phyloP scores from a whole-genome alignment of 2,113 vertebrate genomes.

The Bubalus kerabau region DNA sequence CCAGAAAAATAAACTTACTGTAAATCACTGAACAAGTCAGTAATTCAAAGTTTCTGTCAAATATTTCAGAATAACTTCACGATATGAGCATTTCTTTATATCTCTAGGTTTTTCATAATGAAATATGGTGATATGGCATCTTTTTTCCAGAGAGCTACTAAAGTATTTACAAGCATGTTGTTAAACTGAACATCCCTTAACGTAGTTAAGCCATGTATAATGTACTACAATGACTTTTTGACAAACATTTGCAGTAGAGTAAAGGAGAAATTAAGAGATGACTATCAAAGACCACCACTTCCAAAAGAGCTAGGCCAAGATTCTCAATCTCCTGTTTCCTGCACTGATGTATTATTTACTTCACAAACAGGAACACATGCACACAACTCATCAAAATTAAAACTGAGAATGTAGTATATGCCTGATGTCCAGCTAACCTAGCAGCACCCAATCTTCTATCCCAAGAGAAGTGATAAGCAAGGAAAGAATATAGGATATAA shows the following conservation, averaged over 20 bases:
- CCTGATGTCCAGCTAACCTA: neutral
- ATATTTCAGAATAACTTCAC: conserved; percentile 18
- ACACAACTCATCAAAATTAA: neutral
- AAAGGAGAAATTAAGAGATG: neutral
- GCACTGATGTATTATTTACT: neutral
- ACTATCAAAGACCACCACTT: neutral
- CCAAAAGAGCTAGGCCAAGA: neutral
- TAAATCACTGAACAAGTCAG: neutral
- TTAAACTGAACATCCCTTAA: neutral
- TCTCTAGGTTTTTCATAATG: neutral
- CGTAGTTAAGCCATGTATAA: neutral
- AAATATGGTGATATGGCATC: neutral
- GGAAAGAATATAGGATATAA: neutral
- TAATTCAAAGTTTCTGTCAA: neutral
- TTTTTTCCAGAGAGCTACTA: neutral
- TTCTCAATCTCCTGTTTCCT: neutral
- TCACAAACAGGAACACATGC: neutral
- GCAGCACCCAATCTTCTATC: neutral
- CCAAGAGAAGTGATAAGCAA: neutral
- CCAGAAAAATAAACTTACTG: neutral
- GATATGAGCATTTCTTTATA: conserved; percentile 14
- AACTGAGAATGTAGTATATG: neutral
- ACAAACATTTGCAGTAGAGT: neutral
- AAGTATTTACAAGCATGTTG: conserved; percentile 28
- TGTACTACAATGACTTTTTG: neutral